Conservation (phyloP, 2,888 invertebrate species). For the Drosophila melanosoma region DNA sequence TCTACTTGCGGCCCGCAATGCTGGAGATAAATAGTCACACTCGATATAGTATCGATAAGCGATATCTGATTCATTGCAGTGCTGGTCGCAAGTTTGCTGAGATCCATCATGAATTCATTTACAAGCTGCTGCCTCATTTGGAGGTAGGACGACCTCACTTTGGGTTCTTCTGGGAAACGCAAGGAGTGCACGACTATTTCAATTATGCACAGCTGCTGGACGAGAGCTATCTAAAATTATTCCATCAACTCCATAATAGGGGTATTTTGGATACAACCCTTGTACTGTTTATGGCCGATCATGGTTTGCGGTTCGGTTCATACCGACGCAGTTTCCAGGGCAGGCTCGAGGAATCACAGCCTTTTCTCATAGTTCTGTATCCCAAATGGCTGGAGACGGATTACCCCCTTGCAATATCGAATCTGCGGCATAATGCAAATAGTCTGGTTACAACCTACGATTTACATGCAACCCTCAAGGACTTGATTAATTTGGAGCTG, state of each 20-base stretch:
- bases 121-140: conserved; percentile 39
- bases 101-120: conserved; percentile 46
- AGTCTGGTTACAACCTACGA: conserved; percentile 94
- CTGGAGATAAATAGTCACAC: not conserved
- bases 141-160: conserved; percentile 17
- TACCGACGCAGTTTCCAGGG: conserved; percentile 92
- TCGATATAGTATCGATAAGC: conserved; percentile 2
- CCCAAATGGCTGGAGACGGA: conserved; percentile 89
- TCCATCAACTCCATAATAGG: conserved; percentile 63
- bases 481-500: conserved; percentile 87
- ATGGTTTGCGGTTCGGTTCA: conserved; percentile 93
- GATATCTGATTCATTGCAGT: conserved; percentile 31
- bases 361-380: conserved; percentile 90
- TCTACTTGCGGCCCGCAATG: conserved; percentile 12
- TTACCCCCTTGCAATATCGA: conserved; percentile 88
- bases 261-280: conserved; percentile 88
- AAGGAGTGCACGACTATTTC: conserved; percentile 55
- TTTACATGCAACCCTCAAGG: conserved; percentile 90
- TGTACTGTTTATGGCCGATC: conserved; percentile 92
- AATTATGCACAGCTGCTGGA: conserved; percentile 42
- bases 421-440: conserved; percentile 88
- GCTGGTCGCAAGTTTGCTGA: conserved; percentile 37
- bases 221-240: conserved; percentile 28
- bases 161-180: conserved; percentile 57
- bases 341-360: conserved; percentile 92